Evolutionary conservation across 2,888 invertebrate species (phyloP).

Genomic region (Ferdinandea cuprea): DNA sequence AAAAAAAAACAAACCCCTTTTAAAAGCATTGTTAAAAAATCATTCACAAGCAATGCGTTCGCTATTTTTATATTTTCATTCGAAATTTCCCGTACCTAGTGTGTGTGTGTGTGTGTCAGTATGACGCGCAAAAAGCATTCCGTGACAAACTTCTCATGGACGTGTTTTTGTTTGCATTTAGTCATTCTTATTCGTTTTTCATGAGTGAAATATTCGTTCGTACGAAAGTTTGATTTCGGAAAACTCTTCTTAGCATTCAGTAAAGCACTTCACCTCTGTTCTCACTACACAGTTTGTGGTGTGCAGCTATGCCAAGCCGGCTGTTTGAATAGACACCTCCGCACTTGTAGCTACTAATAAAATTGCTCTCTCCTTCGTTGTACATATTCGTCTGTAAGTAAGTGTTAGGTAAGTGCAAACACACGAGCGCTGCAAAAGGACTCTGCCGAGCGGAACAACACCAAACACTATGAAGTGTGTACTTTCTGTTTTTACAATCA

Average conservation of each 20-base stretch:
- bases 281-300: no score
- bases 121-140: not conserved
- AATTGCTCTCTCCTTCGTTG: not conserved
- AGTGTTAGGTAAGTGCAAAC: not conserved
- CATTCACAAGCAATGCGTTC: no score
- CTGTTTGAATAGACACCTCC: not conserved
- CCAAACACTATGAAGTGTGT: not conserved
- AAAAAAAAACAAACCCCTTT: no score
- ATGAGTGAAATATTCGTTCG: conserved; percentile 1
- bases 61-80: no score
- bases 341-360: not conserved
- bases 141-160: conserved; percentile 33
- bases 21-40: no score
- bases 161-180: conserved; percentile 29
- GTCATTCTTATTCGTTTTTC: not conserved
- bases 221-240: not conserved
- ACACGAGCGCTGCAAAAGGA: not conserved
- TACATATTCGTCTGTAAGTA: not conserved
- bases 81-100: not conserved
- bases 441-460: not conserved
- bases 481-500: conserved; percentile 18
- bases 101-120: not conserved
- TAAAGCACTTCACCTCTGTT: no score
- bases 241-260: no score
- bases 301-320: no score